Percentiles rank a stretch among this genome's conserved stretches.
Evolutionary conservation across 2,797 vertebrate species (phyloP).

Genomic region (Atherinosoma microstoma): DNA sequence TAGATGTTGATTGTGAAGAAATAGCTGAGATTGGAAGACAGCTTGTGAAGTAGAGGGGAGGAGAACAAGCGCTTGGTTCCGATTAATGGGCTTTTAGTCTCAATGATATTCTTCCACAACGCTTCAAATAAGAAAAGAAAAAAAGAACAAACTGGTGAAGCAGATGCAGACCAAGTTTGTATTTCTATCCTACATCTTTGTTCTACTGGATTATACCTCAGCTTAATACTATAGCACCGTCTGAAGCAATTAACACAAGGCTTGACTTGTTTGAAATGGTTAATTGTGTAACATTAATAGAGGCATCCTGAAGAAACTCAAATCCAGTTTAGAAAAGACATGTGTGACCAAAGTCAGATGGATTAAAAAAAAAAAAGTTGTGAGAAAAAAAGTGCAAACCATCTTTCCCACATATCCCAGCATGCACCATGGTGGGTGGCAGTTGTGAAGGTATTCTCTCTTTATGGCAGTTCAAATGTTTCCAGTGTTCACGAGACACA

Average conservation of each 20-base stretch:
- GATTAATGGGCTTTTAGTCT: constrained; percentile 36
- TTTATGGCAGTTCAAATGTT: constrained; percentile 74
- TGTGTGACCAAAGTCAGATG: constrained; percentile 44
- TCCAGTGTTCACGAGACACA: constrained; percentile 74
- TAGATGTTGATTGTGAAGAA: constrained; percentile 25
- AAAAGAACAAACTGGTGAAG: constrained; percentile 48
- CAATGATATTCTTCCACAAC: constrained; percentile 41
- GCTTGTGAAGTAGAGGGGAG: constrained; percentile 27
- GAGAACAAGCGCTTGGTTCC: constrained; percentile 37
- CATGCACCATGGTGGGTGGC: constrained; percentile 74
- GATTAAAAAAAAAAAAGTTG: neutral
- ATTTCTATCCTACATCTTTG: constrained; percentile 60
- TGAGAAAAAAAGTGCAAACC: constrained; percentile 69
- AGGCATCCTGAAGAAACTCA: constrained; percentile 47
- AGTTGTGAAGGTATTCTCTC: constrained; percentile 69
- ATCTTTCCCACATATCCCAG: constrained; percentile 67
- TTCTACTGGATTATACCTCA: constrained; percentile 71
- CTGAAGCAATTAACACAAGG: constrained; percentile 68
- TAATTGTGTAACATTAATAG: constrained; percentile 50
- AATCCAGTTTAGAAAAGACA: constrained; percentile 60
- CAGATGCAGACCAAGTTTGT: constrained; percentile 46
- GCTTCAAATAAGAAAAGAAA: constrained; percentile 50
- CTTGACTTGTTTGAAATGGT: constrained; percentile 52
- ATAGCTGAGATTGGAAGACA: constrained; percentile 63
- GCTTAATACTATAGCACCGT: constrained; percentile 74